phyloP scores from a whole-genome alignment of 1,140 invertebrate genomes.

The Philaenus spumarius region DNA sequence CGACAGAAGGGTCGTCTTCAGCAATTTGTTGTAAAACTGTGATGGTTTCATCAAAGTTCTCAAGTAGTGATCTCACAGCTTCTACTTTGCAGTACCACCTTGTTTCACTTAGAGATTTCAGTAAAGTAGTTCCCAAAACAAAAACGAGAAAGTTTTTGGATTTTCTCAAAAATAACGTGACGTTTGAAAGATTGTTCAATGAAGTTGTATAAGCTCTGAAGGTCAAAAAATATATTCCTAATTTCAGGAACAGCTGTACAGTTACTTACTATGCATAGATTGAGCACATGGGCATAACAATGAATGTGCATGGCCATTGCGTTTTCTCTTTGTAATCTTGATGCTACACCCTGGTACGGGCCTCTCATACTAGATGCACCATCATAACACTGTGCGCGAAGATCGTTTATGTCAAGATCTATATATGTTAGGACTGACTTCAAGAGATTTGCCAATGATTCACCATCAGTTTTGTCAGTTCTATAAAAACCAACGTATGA shows the following conservation, averaged over 20 bases:
- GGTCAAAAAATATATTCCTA: conserved; percentile 3
- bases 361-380: conserved; percentile 9
- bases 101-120: conserved; percentile 10
- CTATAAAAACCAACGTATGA: conserved; percentile 19
- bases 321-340: not conserved
- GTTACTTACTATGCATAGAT: too few relatives aligned
- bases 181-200: conserved; percentile 9
- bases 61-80: conserved; percentile 1
- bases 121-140: not conserved
- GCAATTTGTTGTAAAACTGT: conserved; percentile 8
- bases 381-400: conserved; percentile 18
- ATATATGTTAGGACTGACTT: conserved; percentile 16
- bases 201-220: conserved; percentile 10
- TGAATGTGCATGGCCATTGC: conserved; percentile 9
- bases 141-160: conserved; percentile 1
- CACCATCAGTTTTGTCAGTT: conserved; percentile 17
- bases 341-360: conserved; percentile 9
- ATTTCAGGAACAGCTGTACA: conserved; percentile 7
- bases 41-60: not conserved
- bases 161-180: conserved; percentile 13
- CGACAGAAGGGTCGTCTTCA: conserved; percentile 1
- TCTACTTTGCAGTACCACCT: not conserved
- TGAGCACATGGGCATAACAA: conserved; percentile 9
- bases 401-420: conserved; percentile 17
- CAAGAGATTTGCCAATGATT: conserved; percentile 19